Base-by-base conservation (phyloP, 1,140 invertebrate species). In the Ctenoplectra terminalis region DNA sequence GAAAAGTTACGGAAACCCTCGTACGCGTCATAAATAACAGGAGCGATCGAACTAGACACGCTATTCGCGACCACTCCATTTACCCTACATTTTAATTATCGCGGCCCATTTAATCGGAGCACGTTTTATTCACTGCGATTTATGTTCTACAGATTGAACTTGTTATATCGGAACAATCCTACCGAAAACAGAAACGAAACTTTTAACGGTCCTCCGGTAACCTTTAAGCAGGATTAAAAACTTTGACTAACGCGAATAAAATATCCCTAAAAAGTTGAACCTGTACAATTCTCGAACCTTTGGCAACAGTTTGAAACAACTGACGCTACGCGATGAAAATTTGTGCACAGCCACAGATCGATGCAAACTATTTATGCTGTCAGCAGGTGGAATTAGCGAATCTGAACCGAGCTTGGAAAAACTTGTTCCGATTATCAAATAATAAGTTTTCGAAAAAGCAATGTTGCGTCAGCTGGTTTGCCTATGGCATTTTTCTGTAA, bases 41-140 rank as follows among this genome's bases (percentile, higher is more conserved):
- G 26, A 34, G 23, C 17, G 54, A 70, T 69, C 56, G 64, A 50
- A 78, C 63, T 11, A n/a, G 43, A 26, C 17, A 43, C n/a, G n/a
- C n/a, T n/a, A n/a, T n/a, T n/a, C 54, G 66, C 15, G 29, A 60
- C 26, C 54, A 31, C 29, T 26, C 26, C 56, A 52, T 72, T 72
- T 79, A 52, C 58, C 56, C 48, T 61, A 61, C 67, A 66, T 72
- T 79, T 79, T 79, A 61, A 79, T 61, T 79, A 79, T 63, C 15
- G n/a, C 56, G 4, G 1, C 0, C 31, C 67, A 50, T 60, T 60
- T 58, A 71, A 50, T 29, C 20, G 13, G 43, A n/a, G 17, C 31
- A 17, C 46, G 34, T 37, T 66, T 76, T 40, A 52, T 8, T 64
- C 72, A 48, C n/a, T 23, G 40, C 20, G 29, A 74, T 74, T 74